Evolutionary conservation across 2,797 vertebrate species (phyloP).

Genomic region (Brachymystax lenok): DNA sequence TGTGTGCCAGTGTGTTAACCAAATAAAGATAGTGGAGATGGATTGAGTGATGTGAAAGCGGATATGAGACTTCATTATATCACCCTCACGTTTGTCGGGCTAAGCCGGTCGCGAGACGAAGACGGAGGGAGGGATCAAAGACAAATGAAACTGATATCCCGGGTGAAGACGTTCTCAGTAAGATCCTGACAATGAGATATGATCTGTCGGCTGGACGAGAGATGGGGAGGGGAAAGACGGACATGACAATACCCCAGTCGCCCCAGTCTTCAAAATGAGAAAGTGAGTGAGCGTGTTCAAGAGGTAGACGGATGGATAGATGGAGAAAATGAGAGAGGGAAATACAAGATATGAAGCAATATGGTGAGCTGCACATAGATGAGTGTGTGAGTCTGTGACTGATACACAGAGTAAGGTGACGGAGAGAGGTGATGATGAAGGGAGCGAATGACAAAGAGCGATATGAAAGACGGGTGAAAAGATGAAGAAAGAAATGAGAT

Average conservation of each 20-base stretch:
- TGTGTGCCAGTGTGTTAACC: not conserved
- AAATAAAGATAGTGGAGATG: not conserved
- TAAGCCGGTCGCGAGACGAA: not conserved
- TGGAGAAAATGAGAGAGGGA: not conserved
- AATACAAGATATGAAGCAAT: not conserved
- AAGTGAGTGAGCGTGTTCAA: not conserved
- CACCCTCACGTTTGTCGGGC: not conserved
- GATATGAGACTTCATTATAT: not conserved
- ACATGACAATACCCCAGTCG: not conserved
- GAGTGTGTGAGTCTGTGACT: not conserved
- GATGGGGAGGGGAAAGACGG: not conserved
- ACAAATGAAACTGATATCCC: not conserved
- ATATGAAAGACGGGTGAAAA: conserved; percentile 9
- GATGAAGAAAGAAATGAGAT: not conserved
- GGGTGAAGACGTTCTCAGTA: not conserved
- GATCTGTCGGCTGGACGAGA: not conserved
- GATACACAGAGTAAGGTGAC: not conserved
- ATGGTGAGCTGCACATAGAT: not conserved
- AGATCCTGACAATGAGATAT: not conserved
- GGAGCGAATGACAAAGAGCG: not conserved
- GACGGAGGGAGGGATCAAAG: not conserved
- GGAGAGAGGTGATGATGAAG: not conserved
- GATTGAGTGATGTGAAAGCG: not conserved
- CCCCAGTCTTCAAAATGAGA: conserved; percentile 1
- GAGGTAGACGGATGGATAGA: not conserved